Percentiles rank a stretch among this genome's conserved stretches.
Conservation (phyloP, 1,140 invertebrate genomes). For the Nomia melanderi region DNA sequence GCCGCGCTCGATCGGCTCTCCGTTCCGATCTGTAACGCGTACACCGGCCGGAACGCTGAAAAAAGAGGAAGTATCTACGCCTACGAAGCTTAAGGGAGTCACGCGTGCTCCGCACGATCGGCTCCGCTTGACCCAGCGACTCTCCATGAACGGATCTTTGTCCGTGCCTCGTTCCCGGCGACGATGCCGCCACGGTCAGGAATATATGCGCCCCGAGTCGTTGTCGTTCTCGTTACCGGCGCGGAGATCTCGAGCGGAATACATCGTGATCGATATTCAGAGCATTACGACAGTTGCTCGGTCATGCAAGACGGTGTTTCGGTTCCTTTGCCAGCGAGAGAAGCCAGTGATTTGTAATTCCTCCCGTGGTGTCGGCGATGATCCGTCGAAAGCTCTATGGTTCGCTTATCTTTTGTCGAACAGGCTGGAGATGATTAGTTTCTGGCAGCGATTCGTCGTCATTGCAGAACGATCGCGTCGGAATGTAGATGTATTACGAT, state of each 20-base stretch:
- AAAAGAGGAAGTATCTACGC: background rate
- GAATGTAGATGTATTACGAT: no score
- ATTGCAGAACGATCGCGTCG: no score
- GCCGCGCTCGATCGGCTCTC: background rate
- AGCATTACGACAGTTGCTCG: conserved; percentile 43
- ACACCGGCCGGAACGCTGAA: background rate
- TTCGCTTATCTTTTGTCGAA: no score
- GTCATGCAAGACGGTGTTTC: conserved; percentile 53
- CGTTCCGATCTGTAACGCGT: background rate
- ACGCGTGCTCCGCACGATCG: conserved; percentile 25
- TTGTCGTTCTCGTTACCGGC: conserved; percentile 6
- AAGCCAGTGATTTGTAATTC: no score
- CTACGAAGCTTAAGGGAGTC: background rate
- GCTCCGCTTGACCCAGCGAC: background rate
- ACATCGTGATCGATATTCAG: conserved; percentile 42
- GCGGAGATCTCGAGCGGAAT: conserved; percentile 21
- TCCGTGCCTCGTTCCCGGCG: conserved; percentile 1
- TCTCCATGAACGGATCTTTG: conserved; percentile 41
- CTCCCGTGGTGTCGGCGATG: no score
- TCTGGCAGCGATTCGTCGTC: no score
- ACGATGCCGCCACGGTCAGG: background rate
- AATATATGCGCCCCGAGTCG: background rate
- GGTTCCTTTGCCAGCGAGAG: conserved; percentile 35
- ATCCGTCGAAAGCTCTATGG: no score
- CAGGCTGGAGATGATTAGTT: no score